Evolutionary conservation across 2,797 vertebrate genomes (phyloP).

Genomic region (Sebastes diaconus): DNA sequence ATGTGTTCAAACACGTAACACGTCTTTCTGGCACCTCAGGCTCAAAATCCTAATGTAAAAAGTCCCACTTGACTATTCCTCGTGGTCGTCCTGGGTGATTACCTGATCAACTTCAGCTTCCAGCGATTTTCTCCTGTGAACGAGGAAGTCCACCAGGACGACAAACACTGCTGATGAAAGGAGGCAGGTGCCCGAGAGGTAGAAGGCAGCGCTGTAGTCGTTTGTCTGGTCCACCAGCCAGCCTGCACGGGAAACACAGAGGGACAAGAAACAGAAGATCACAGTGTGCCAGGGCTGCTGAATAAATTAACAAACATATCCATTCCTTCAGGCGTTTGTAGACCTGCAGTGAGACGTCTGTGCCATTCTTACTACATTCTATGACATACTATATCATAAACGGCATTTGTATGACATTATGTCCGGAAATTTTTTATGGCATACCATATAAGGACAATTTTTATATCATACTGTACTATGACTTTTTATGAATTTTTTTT

Average conservation of each 20-base stretch:
- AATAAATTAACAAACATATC: neutral
- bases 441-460: no score
- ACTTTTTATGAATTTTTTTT: no score
- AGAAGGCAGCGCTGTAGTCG: slow-evolving; percentile 69
- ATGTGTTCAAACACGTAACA: neutral
- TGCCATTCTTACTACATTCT: no score
- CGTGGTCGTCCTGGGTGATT: neutral
- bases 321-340: neutral
- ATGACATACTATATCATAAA: neutral
- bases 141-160: slow-evolving; percentile 61
- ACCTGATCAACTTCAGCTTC: neutral
- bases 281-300: neutral
- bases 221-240: slow-evolving; percentile 73
- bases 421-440: no score
- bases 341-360: no score
- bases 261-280: neutral
- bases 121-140: slow-evolving; percentile 45
- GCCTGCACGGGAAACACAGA: slow-evolving; percentile 48
- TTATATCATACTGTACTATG: no score
- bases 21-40: no score
- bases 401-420: neutral
- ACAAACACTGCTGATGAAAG: slow-evolving; percentile 66
- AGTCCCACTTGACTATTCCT: neutral
- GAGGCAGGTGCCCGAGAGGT: slow-evolving; percentile 73
- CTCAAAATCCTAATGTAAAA: neutral